phyloP scores from a whole-genome alignment of 2,797 vertebrate genomes.

The Odontamblyopus rebecca region DNA sequence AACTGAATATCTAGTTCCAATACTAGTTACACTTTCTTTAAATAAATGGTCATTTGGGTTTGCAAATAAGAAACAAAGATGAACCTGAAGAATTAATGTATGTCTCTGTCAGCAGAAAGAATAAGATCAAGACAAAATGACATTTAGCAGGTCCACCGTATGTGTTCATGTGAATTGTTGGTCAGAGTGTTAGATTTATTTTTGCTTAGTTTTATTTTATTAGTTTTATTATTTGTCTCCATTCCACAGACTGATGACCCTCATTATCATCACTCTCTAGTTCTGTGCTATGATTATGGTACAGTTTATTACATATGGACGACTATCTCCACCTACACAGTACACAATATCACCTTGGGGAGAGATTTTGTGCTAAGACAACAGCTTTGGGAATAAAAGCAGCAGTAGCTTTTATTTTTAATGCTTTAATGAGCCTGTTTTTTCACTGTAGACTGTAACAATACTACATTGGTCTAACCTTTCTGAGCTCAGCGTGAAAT shows the following conservation, averaged over 20 bases:
- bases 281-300: conserved; percentile 66
- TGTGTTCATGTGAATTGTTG: conserved; percentile 20
- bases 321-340: conserved; percentile 38
- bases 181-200: conserved; percentile 61
- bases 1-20: too few relatives aligned
- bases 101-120: too few relatives aligned
- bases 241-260: conserved; percentile 65
- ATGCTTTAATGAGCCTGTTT: conserved; percentile 47
- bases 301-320: conserved; percentile 50
- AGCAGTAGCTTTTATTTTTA: conserved; percentile 32
- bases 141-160: background rate
- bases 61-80: background rate
- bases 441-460: conserved; percentile 18
- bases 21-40: too few relatives aligned
- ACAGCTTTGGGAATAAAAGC: conserved; percentile 42
- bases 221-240: conserved; percentile 14
- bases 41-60: background rate
- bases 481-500: conserved; percentile 23
- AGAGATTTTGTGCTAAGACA: conserved; percentile 39
- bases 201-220: conserved; percentile 48
- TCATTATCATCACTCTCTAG: conserved; percentile 64
- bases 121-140: too few relatives aligned
- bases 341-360: conserved; percentile 53
- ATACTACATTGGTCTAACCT: conserved; percentile 17
- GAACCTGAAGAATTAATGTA: background rate